Percentiles rank a stretch among this genome's conserved stretches.
Evolutionary conservation across 2,113 vertebrate species (phyloP).

Genomic region (Syngnathus scovelli): DNA sequence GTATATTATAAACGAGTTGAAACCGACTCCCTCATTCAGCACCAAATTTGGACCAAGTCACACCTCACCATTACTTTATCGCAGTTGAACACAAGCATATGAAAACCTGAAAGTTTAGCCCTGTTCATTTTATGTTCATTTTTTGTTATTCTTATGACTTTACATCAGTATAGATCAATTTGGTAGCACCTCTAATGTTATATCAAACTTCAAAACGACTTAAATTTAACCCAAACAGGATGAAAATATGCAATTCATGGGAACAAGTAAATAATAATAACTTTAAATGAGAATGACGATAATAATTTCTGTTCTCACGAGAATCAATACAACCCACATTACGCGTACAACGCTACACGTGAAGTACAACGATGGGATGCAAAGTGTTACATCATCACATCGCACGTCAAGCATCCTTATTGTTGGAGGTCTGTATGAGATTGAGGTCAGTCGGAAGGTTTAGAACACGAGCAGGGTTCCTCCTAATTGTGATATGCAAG

Average conservation of each 20-base stretch:
- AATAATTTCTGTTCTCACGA: not conserved
- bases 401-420: not conserved
- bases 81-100: not conserved
- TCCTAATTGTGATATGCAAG: not conserved
- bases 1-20: too few species aligned
- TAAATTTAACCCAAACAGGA: too few species aligned
- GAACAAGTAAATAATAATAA: too few species aligned
- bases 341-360: not conserved
- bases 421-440: not conserved
- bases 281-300: not conserved
- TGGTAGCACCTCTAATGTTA: too few species aligned
- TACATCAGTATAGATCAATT: too few species aligned
- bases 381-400: not conserved
- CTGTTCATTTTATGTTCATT: not conserved
- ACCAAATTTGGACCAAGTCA: not conserved
- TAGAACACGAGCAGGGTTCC: too few species aligned
- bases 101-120: not conserved
- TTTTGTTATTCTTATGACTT: too few species aligned
- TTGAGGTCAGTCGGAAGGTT: too few species aligned
- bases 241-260: too few species aligned
- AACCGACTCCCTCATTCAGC: not conserved
- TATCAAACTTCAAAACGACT: too few species aligned
- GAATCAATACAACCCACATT: not conserved
- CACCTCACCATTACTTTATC: not conserved
- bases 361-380: not conserved